Conservation (phyloP, 2,113 vertebrate species). For the Xiphophorus hellerii region DNA sequence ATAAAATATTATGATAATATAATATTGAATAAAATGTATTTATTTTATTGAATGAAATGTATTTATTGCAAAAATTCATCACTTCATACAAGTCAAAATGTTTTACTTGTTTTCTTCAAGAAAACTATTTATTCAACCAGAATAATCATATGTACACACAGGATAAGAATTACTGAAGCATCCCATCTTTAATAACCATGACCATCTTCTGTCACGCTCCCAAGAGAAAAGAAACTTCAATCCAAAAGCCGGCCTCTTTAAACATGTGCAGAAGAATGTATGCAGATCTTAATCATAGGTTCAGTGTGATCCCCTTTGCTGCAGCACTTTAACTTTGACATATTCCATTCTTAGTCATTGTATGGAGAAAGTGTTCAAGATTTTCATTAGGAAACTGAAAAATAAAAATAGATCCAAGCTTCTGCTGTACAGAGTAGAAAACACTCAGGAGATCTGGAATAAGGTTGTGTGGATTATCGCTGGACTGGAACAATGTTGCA, state of each 20-base stretch:
- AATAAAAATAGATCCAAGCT: not conserved
- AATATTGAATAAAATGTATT: no score
- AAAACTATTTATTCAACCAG: not conserved
- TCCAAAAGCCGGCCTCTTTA: not conserved
- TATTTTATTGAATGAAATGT: not conserved
- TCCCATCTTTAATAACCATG: not conserved
- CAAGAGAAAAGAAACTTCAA: not conserved
- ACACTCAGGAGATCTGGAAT: not conserved
- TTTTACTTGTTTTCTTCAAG: not conserved
- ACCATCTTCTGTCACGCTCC: not conserved
- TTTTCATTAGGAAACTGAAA: constrained; percentile 6
- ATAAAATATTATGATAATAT: no score
- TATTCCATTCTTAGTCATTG: constrained; percentile 1
- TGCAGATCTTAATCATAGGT: constrained; percentile 7
- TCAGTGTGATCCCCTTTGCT: constrained; percentile 1
- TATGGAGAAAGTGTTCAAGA: constrained; percentile 6
- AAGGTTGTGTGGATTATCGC: constrained; percentile 48
- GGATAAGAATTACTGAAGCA: not conserved
- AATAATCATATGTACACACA: not conserved
- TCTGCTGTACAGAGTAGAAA: constrained; percentile 16
- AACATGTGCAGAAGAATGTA: not conserved
- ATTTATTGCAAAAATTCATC: not conserved
- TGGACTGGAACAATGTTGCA: constrained; percentile 81
- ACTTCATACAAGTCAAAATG: not conserved
- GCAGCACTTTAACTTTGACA: constrained; percentile 3